phyloP scores from a whole-genome alignment of 2,113 vertebrate species.

The Argyrosomus japonicus region DNA sequence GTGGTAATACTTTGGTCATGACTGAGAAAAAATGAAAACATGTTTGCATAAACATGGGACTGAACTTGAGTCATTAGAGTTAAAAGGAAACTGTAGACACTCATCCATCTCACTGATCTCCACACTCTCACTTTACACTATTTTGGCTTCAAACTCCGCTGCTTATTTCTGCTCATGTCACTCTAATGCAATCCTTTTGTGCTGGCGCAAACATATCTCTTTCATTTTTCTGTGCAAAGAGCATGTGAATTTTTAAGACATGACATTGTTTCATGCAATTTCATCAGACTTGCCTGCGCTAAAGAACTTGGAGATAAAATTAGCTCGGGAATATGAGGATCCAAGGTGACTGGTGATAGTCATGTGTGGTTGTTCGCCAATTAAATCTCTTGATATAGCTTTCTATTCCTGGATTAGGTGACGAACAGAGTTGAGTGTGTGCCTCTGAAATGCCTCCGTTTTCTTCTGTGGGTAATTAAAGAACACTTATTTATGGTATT shows the following conservation, averaged over 20 bases:
- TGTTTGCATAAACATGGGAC: not conserved
- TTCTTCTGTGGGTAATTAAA: constrained; percentile 53
- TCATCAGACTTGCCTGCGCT: constrained; percentile 68
- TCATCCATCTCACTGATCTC: constrained; percentile 38
- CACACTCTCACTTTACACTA: constrained; percentile 10
- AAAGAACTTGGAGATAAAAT: constrained; percentile 63
- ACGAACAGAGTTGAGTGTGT: constrained; percentile 41
- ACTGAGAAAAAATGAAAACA: not conserved
- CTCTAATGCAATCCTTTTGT: constrained; percentile 34
- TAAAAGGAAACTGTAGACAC: constrained; percentile 26
- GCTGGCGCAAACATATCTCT: constrained; percentile 44
- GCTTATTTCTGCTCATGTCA: constrained; percentile 9
- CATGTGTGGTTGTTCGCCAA: constrained; percentile 68
- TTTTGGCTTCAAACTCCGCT: constrained; percentile 14
- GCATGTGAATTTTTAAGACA: constrained; percentile 60
- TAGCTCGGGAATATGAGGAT: constrained; percentile 51
- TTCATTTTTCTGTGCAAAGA: constrained; percentile 36
- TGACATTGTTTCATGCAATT: constrained; percentile 67
- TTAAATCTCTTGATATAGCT: constrained; percentile 65
- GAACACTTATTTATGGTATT: constrained; percentile 53
- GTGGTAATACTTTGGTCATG: not conserved
- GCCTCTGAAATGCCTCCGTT: constrained; percentile 32
- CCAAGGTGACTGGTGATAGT: constrained; percentile 64
- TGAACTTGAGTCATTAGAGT: constrained; percentile 29
- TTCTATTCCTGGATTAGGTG: constrained; percentile 74